Percentiles rank a stretch among this genome's conserved stretches.
These are phyloP conservation scores for Amphipoea oculea DNA, from an alignment of 2,888 invertebrate species.

Conservation along the genomic window DNA sequence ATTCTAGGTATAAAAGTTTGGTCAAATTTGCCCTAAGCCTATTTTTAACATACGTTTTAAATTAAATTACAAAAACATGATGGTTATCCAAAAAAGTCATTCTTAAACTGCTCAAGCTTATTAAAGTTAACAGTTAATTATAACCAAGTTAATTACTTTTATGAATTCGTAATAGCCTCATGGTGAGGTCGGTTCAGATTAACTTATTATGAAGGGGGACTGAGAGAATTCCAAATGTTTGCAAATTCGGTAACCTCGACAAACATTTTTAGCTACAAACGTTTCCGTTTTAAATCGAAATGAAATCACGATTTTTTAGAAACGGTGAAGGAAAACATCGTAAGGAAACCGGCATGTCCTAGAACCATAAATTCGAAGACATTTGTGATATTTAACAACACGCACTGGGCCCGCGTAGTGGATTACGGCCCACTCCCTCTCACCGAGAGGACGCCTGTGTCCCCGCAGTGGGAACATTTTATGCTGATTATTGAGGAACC, in stretches of 20 bases:
- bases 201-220: slow-evolving; percentile 3
- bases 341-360: background rate
- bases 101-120: background rate
- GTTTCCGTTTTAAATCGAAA: background rate
- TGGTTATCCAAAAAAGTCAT: background rate
- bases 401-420: background rate
- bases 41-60: background rate
- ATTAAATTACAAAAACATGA: background rate
- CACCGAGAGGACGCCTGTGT: no score
- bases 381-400: background rate
- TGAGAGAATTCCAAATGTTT: slow-evolving; percentile 16
- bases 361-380: background rate
- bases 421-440: no score
- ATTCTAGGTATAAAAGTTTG: background rate
- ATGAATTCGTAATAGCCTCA: slow-evolving; percentile 13
- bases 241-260: background rate
- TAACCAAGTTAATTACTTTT: slow-evolving; percentile 34
- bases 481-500: no score
- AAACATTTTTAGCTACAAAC: background rate
- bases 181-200: slow-evolving; percentile 8
- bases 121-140: slow-evolving; percentile 30
- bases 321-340: background rate
- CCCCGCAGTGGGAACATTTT: no score
- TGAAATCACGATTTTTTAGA: background rate
- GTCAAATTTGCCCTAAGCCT: background rate